A percentile compares a stretch with the other conserved stretches of the same genome.
Evolutionary conservation across 2,113 vertebrate species (phyloP).

Genomic region (Hepsetus odoe): DNA sequence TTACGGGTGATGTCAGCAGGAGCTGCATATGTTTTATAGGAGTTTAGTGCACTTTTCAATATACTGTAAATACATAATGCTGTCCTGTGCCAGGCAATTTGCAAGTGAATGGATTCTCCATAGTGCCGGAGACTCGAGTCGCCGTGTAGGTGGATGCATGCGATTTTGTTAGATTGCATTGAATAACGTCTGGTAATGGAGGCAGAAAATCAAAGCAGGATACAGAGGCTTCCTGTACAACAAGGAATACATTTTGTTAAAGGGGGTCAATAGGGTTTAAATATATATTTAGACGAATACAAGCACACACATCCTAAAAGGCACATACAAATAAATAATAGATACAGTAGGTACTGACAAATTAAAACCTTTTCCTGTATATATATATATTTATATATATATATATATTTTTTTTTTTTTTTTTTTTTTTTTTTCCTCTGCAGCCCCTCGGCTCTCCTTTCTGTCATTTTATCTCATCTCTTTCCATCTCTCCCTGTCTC

Average conservation of each 20-base stretch:
- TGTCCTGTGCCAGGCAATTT: not conserved
- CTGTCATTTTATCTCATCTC: not conserved
- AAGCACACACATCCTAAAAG: too few species aligned
- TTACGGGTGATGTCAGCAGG: constrained; percentile 6
- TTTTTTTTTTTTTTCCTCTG: not conserved
- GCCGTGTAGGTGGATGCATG: not conserved
- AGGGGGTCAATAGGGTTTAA: not conserved
- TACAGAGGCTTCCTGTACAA: not conserved
- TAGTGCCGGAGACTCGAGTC: not conserved
- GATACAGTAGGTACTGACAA: too few species aligned
- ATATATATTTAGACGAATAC: not conserved
- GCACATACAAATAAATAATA: too few species aligned
- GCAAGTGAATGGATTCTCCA: constrained; percentile 9
- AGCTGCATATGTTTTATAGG: constrained; percentile 8
- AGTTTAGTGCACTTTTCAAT: constrained; percentile 1
- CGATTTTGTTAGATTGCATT: not conserved
- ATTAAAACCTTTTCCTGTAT: too few species aligned
- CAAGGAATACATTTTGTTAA: not conserved
- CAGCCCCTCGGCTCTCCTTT: not conserved
- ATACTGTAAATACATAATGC: constrained; percentile 9
- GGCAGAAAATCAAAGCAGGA: not conserved
- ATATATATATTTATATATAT: too few species aligned
- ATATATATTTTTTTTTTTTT: too few species aligned
- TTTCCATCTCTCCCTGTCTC: constrained; percentile 13
- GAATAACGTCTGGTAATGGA: not conserved